A percentile compares a stretch with the other conserved stretches of the same genome.
These are phyloP conservation scores for Dascyllus trimaculatus DNA, from an alignment of 2,113 vertebrate species.

Conservation along the genomic window DNA sequence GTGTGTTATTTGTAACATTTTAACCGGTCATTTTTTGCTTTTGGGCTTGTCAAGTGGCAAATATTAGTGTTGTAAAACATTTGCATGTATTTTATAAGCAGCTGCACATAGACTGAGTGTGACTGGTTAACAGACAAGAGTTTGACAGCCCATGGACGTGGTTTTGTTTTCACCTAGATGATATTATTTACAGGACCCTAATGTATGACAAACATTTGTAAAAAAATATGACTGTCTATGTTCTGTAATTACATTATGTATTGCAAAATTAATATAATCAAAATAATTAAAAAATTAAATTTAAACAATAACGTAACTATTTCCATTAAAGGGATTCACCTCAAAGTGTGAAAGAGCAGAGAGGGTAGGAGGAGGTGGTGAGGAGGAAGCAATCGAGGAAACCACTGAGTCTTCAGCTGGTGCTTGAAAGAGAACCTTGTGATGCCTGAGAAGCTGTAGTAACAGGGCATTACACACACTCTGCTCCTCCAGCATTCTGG, in stretches of 20 bases:
- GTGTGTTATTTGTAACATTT: too few species aligned
- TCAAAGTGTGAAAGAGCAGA: slow-evolving; percentile 63
- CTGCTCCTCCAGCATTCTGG: slow-evolving; percentile 78
- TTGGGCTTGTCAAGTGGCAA: too few species aligned
- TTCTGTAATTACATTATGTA: neutral
- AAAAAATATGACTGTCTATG: neutral
- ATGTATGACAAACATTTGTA: neutral
- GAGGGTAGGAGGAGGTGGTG: slow-evolving; percentile 61
- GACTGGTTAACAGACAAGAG: too few species aligned
- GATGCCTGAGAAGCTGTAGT: slow-evolving; percentile 70
- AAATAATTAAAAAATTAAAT: neutral
- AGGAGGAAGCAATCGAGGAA: slow-evolving; percentile 28
- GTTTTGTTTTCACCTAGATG: neutral
- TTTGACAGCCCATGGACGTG: too few species aligned
- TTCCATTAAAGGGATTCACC: slow-evolving; percentile 48
- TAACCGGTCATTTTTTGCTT: too few species aligned
- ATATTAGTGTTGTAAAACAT: too few species aligned
- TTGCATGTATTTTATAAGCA: too few species aligned
- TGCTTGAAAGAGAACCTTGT: slow-evolving; percentile 41
- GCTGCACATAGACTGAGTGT: neutral
- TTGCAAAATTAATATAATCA: neutral
- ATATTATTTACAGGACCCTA: too few species aligned
- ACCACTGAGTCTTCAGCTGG: neutral
- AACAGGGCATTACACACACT: slow-evolving; percentile 72
- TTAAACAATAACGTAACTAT: neutral